These are phyloP conservation scores for Sclerodermus sp. DNA, from an alignment of 2,888 invertebrate genomes.

Conservation along the genomic window DNA sequence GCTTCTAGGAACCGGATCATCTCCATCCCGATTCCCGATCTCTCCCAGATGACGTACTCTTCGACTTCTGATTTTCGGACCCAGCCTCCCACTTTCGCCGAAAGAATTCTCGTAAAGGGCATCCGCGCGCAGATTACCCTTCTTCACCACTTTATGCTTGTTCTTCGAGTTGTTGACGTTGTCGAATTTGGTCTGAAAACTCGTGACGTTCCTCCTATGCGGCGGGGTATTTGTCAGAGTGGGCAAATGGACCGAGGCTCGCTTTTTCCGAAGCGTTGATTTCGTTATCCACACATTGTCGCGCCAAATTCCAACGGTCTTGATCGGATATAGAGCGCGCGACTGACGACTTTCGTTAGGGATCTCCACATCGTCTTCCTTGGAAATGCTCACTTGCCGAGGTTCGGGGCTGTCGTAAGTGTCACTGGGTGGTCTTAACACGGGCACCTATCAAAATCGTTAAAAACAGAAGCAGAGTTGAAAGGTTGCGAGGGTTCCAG, in stretches of 20 bases:
- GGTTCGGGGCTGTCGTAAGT: slow-evolving; percentile 5
- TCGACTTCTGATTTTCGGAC: too few species aligned
- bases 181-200: too few species aligned
- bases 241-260: too few species aligned
- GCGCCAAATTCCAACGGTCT: slow-evolving; percentile 34
- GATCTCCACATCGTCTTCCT: slow-evolving; percentile 42
- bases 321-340: slow-evolving; percentile 22
- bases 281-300: slow-evolving; percentile 48
- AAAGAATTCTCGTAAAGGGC: neutral
- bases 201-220: too few species aligned
- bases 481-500: too few species aligned
- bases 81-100: neutral
- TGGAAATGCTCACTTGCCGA: slow-evolving; percentile 31
- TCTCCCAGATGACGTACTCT: too few species aligned
- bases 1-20: too few species aligned
- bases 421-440: neutral
- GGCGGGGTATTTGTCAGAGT: too few species aligned
- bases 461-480: neutral
- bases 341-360: slow-evolving; percentile 39
- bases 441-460: neutral
- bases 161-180: too few species aligned
- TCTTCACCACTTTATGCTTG: too few species aligned
- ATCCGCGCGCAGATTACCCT: neutral
- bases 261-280: slow-evolving; percentile 20
- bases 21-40: too few species aligned